A percentile compares a stretch with the other conserved stretches of the same genome.
Evolutionary conservation across 2,888 invertebrate genomes (phyloP).

Genomic region (Disparrhopalites patrizii): DNA sequence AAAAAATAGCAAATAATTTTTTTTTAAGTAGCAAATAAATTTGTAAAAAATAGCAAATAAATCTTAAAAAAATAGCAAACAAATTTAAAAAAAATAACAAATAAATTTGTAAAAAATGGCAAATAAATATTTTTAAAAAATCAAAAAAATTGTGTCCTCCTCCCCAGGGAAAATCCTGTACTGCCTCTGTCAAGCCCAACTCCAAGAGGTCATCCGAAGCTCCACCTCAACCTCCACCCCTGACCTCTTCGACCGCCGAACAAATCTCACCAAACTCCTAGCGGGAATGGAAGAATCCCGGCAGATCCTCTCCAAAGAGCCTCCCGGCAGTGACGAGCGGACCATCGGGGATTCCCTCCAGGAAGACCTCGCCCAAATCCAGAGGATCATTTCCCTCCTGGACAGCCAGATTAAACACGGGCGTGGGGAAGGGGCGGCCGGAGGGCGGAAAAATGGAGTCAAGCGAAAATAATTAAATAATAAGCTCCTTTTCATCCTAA

Average conservation of each 20-base stretch:
- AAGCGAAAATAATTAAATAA: not conserved
- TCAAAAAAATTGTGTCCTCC: not conserved
- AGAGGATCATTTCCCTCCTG: conserved; percentile 12
- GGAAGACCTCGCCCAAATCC: conserved; percentile 26
- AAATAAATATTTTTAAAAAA: no score
- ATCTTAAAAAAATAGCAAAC: no score
- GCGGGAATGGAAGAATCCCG: conserved; percentile 30
- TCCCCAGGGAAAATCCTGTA: conserved; percentile 42
- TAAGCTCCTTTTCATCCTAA: no score
- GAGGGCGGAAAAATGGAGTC: no score
- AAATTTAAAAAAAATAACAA: no score
- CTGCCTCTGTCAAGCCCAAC: conserved; percentile 39
- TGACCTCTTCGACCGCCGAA: conserved; percentile 10
- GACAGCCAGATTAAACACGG: conserved; percentile 2
- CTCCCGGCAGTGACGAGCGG: conserved; percentile 29
- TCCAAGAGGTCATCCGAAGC: conserved; percentile 23
- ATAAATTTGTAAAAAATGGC: no score
- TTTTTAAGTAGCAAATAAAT: no score
- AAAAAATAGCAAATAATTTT: no score
- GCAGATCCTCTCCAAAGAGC: conserved; percentile 24
- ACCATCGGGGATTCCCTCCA: conserved; percentile 20
- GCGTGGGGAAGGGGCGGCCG: not conserved
- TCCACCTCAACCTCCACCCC: not conserved
- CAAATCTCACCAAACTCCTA: conserved; percentile 1
- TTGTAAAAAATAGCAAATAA: no score